A percentile compares a stretch with the other conserved stretches of the same genome.
Evolutionary conservation across 2,113 vertebrate species (phyloP).

Genomic region (Microcebus jonahi): DNA sequence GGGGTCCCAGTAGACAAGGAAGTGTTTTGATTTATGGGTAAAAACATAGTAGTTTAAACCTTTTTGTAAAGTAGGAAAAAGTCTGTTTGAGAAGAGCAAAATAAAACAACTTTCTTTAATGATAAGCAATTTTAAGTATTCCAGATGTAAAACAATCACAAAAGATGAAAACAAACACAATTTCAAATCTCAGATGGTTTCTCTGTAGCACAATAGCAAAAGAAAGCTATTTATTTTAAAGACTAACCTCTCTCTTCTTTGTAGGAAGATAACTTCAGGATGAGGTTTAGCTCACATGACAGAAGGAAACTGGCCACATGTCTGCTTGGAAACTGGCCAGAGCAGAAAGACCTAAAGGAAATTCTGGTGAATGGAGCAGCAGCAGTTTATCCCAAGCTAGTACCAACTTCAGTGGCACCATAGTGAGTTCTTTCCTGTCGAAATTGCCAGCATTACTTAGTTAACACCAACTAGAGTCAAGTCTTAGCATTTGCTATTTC

Average conservation of each 20-base stretch:
- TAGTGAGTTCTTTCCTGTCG: neutral
- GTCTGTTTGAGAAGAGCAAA: neutral
- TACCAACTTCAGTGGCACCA: neutral
- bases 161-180: neutral
- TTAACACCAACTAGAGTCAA: neutral
- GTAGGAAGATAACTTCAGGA: neutral
- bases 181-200: neutral
- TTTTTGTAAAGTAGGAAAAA: neutral
- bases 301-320: neutral
- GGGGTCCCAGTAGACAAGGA: neutral
- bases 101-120: neutral
- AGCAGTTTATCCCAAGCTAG: neutral
- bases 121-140: neutral
- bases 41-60: neutral
- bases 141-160: neutral
- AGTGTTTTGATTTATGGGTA: neutral
- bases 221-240: conserved; percentile 5
- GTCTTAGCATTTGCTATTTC: neutral
- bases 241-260: neutral
- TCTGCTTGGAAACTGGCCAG: conserved; percentile 12
- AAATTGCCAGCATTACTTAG: neutral
- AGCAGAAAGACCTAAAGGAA: neutral
- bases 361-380: neutral
- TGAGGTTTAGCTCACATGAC: neutral
- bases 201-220: neutral